phyloP scores from a whole-genome alignment of 2,113 vertebrate species.

The Ciconia maguari region DNA sequence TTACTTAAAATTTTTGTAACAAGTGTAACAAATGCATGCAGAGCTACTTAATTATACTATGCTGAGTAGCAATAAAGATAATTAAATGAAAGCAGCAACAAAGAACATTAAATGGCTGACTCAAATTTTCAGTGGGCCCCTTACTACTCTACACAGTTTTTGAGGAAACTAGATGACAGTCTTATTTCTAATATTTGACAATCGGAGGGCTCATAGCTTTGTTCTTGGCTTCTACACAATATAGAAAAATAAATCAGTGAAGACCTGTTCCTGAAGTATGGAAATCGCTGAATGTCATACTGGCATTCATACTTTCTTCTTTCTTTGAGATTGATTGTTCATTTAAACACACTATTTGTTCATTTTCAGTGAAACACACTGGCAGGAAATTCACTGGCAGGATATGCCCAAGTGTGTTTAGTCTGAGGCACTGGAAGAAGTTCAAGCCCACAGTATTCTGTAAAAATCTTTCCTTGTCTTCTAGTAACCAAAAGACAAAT shows the following conservation, averaged over 20 bases:
- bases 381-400: neutral
- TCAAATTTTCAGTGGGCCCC: neutral
- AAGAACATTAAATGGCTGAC: neutral
- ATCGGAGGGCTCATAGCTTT: neutral
- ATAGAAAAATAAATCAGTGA: neutral
- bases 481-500: conserved; percentile 14
- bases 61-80: neutral
- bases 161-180: neutral
- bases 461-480: neutral
- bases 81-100: neutral
- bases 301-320: neutral
- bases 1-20: neutral
- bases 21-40: neutral
- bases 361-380: neutral
- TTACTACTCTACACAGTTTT: neutral
- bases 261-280: neutral
- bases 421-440: neutral
- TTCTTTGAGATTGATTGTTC: neutral
- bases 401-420: conserved; percentile 10
- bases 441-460: neutral
- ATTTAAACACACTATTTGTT: neutral
- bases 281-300: neutral
- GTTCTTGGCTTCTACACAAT: neutral
- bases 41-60: neutral
- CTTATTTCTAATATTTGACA: neutral